Evolutionary conservation across 2,888 invertebrate species (phyloP), one percentile per base, ranked within the genome.

Genomic region (Gerris lacustris): DNA sequence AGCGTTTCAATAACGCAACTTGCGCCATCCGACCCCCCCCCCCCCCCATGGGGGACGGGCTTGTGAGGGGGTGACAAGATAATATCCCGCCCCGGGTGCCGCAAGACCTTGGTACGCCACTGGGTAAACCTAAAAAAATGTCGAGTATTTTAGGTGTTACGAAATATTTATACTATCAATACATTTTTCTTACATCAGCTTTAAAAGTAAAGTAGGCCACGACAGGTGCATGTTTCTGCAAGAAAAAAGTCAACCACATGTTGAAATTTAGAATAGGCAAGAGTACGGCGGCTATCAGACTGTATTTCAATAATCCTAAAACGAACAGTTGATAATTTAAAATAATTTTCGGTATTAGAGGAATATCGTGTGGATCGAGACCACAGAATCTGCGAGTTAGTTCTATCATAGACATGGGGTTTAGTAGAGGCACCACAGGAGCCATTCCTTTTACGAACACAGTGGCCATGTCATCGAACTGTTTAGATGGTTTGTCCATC

Each of bases 171-270:
- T 31, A 2, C 4, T 2, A 31, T 31, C 31, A 31, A 31, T 31
- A 31, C 31, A 31, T 31, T 31, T 31, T 31, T 31, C 31, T 31
- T 31, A 55, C 15, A 15, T 55, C 55, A 2, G 55, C 68, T 45
- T 71, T 62, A 64, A 85, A 90, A 63, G 81, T 83, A 76, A 84
- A 84, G 79, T 87, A 87, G 0, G 89, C 89, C 66, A 90, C 76
- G 75, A 87, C 87, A 0, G 92, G 91, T 76, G 86, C 87, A 70
- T 87, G 84, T 75, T 85, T 85, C 79, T 88, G 86, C 0, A 90
- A 77, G 74, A 85, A 83, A 18, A 90, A 78, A 31, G 84, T 82
- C 2, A 87, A 77, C 76, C 82, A 81, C 78, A 87, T 86, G 68
- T 86, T 82, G 44, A 81, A 78, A 77, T 90, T 91, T 69, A 88